Conservation (phyloP, 2,113 vertebrate species). For the Phalacrocorax brasilianus region DNA sequence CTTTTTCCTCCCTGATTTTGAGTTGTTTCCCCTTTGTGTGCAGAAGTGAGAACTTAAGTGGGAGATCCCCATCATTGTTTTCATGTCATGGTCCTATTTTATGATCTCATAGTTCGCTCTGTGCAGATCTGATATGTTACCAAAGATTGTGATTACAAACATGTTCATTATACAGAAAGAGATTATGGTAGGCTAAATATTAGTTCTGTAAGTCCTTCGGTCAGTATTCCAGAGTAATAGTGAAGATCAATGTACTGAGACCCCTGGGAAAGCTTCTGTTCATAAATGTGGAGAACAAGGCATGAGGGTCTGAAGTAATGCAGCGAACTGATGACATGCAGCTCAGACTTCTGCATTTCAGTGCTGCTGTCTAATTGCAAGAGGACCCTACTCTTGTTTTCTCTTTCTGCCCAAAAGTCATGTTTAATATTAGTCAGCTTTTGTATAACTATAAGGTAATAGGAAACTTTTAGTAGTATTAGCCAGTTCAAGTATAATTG, state of each 20-base stretch:
- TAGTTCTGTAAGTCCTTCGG: background rate
- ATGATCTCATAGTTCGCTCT: background rate
- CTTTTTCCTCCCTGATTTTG: background rate
- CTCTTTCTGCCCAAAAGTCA: background rate
- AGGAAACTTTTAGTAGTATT: background rate
- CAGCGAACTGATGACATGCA: background rate
- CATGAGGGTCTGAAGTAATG: accelerated
- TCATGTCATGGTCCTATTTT: background rate
- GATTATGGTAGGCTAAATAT: background rate
- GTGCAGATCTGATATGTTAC: background rate
- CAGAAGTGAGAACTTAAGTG: background rate
- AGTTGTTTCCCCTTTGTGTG: background rate
- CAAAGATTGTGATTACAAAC: background rate
- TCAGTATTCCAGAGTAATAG: background rate
- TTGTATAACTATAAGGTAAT: background rate
- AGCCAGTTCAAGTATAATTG: background rate
- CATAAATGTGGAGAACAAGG: background rate
- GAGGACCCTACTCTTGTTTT: background rate
- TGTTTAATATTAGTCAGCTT: background rate
- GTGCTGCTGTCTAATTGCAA: background rate
- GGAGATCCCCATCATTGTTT: background rate
- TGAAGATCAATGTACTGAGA: background rate
- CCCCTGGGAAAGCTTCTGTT: background rate
- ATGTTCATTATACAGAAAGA: background rate
- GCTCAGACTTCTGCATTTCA: background rate